Evolutionary conservation across 2,113 vertebrate genomes (phyloP), one percentile per base, ranked within the genome.

Genomic region (Ptilonorhynchus violaceus): DNA sequence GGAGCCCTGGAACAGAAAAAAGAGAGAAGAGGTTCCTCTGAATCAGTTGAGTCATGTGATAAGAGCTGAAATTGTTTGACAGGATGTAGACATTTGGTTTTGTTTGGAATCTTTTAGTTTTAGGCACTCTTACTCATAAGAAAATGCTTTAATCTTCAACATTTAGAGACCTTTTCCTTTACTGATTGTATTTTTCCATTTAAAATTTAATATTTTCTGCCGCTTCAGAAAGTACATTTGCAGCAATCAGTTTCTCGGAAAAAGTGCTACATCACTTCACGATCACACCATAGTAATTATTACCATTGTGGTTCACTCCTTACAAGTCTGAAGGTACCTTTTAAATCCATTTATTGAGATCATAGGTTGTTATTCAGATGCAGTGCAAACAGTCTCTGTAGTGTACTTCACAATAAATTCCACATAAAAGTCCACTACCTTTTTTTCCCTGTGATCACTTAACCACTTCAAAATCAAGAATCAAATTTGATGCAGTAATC

Each of bases 71-170:
- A 58, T 5, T 39, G 7, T 35, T 73, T 19, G 58, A 44, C 2
- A n/a, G 6, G 10, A 28, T 41, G n/a, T 35, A 30, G 44, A 33
- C 12, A 1, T 2, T 15, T 13, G 5, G 0, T 2, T 41, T 52
- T 86, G 3, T 7, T 44, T 83, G 5, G 4, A 85, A 67, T 14
- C 2, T 58, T 31, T 52, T 59, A 37, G 23, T 66, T 83, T 53
- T 52, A 14, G 22, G 20, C 7, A 18, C 6, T 49, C 42, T 55
- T 13, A 20, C 12, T 79, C 8, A 6, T 47, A 58, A 53, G 2
- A 44, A 15, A 75, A n/a, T 58, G 24, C 28, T 95, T 78, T 33
- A 66, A 42, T 85, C 28, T 49, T 58, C 22, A 68, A 5, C 23
- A 18, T 56, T 73, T 21, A 44, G 6, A 72, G 9, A 27, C 1